Base-by-base conservation (phyloP, 2,888 invertebrate genomes). In the Neoscelio sp. region DNA sequence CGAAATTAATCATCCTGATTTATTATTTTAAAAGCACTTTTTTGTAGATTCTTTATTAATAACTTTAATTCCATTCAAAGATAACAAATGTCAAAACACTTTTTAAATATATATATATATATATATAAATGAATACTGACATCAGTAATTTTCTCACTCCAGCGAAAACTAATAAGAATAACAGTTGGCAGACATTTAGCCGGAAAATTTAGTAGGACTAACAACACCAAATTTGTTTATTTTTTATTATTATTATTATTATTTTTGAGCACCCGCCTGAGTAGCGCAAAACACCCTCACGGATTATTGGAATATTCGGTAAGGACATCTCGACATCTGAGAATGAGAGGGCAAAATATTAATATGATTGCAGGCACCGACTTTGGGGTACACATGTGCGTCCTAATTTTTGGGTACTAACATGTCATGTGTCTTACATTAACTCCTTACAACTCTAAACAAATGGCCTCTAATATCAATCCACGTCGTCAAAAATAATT, bases 341-440 rank as follows among this genome's bases (percentile, higher is more conserved):
- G 40, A 87, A 88, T 88, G 87, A 89, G 90, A 90, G 90, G 90
- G 90, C 89, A 90, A 90, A 89, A 89, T 90, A 90, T 90, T 89
- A 89, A 90, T 90, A 90, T 87, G 87, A 89, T 89, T 88, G 89
- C 87, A 83, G 40, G 28, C 60, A 58, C 46, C 42, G 17, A 81
- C 58, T 78, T 71, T 80, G 79, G 85, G 84, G 81, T 86, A 85
- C 73, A 83, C 81, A 75, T 50, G 80, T 84, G 82, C 82, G 83
- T 83, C 52, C 58, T 62, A 48, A 81, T 85, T 82, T 71, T 73
- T 82, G 84, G 85, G 85, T 85, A 86, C 85, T 87, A 87, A 87
- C 52, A 60, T 68, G 52, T 74, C 68, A 77, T 70, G 76, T 67
- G 62, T 71, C 67, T 54, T 65, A 56, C 38, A 75, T 52, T 78